Conservation (phyloP, 2,797 vertebrate species). For the Triplophysa yarkandensis region DNA sequence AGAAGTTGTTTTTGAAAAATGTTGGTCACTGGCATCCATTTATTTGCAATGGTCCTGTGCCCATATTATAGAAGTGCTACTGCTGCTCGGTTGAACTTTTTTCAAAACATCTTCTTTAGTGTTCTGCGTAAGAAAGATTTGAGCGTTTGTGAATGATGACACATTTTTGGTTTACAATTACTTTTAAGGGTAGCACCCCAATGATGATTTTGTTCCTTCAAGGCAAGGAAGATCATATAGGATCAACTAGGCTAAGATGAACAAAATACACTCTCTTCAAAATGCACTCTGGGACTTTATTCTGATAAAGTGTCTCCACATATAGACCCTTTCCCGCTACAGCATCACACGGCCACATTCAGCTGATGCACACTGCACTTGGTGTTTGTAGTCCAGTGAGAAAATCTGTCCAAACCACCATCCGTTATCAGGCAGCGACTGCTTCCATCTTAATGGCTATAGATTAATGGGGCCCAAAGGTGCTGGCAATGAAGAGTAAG, state of each 20-base stretch:
- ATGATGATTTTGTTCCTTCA: too few species aligned
- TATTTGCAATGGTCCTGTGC: too few species aligned
- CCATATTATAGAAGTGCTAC: too few species aligned
- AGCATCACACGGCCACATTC: constrained; percentile 11
- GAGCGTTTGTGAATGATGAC: too few species aligned
- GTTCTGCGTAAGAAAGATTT: too few species aligned
- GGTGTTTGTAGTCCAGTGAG: constrained; percentile 55
- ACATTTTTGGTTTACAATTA: too few species aligned
- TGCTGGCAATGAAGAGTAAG: constrained; percentile 44
- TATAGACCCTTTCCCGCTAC: background rate
- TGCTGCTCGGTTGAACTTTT: too few species aligned
- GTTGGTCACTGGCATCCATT: too few species aligned
- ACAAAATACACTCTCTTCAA: background rate
- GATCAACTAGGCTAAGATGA: background rate
- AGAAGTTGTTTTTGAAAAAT: too few species aligned
- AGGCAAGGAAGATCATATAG: too few species aligned
- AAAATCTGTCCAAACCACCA: constrained; percentile 51
- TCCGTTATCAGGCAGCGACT: constrained; percentile 53
- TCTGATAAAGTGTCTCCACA: constrained; percentile 7
- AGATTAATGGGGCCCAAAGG: constrained; percentile 55
- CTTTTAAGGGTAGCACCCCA: too few species aligned
- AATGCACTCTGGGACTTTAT: background rate
- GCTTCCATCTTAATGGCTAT: constrained; percentile 41
- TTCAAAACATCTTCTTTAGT: too few species aligned
- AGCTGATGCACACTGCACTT: constrained; percentile 21